Conservation (phyloP, 2,797 vertebrate species). For the Lacerta viridis region DNA sequence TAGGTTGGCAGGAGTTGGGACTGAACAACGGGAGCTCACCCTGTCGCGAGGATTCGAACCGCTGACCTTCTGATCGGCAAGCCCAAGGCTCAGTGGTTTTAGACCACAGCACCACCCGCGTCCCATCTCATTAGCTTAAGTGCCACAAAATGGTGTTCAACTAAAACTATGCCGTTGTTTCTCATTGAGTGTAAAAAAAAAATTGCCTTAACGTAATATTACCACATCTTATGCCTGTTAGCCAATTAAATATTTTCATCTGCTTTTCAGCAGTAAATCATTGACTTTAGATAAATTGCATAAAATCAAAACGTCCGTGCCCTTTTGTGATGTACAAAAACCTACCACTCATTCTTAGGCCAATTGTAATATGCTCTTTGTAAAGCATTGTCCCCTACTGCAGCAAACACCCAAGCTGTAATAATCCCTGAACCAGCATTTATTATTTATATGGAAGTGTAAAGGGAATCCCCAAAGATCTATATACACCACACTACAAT, state of each 20-base stretch:
- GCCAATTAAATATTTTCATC: constrained; percentile 1
- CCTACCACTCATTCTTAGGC: background rate
- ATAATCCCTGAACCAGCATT: background rate
- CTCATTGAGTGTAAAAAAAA: constrained; percentile 44
- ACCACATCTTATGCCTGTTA: background rate
- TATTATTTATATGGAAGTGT: background rate
- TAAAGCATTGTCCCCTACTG: background rate
- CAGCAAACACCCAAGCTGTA: background rate
- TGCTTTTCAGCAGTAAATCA: constrained; percentile 42
- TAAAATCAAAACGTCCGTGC: constrained; percentile 9
- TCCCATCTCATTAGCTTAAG: constrained; percentile 22
- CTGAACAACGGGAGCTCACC: too few relatives aligned
- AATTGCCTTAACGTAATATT: constrained; percentile 20
- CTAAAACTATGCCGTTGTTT: constrained; percentile 7
- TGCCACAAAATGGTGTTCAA: constrained; percentile 26
- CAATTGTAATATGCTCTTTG: background rate
- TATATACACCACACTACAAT: background rate
- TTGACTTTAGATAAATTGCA: constrained; percentile 21
- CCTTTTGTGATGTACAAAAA: background rate
- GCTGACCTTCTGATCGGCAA: too few relatives aligned
- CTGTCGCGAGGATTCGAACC: too few relatives aligned
- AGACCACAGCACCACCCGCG: too few relatives aligned
- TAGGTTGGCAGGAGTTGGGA: too few relatives aligned
- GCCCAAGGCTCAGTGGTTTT: too few relatives aligned
- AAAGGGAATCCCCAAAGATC: background rate